phyloP scores from a whole-genome alignment of 2,888 invertebrate species.

The Nomada ruficornis region DNA sequence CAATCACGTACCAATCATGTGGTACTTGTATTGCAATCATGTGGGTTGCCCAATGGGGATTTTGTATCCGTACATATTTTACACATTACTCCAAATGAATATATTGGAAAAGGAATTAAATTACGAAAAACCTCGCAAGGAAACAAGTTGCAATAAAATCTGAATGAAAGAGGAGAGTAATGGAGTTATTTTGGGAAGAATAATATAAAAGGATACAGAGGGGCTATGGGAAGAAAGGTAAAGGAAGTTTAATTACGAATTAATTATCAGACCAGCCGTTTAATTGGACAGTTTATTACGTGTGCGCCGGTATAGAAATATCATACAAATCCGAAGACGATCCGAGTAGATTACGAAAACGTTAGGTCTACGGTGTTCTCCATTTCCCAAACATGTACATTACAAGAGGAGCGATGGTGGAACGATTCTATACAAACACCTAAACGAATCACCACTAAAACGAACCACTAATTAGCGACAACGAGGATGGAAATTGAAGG shows the following conservation, averaged over 20 bases:
- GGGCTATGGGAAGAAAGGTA: not conserved
- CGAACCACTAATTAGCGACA: slow-evolving; percentile 59
- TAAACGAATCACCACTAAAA: slow-evolving; percentile 56
- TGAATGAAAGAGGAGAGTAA: too few relatives aligned
- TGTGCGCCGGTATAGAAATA: slow-evolving; percentile 83
- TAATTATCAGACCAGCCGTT: slow-evolving; percentile 11
- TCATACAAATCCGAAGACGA: slow-evolving; percentile 80
- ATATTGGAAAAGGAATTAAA: too few relatives aligned
- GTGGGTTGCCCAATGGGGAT: too few relatives aligned
- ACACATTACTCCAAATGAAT: too few relatives aligned
- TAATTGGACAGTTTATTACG: slow-evolving; percentile 79
- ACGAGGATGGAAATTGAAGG: slow-evolving; percentile 34
- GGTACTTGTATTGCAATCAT: too few relatives aligned
- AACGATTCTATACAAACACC: slow-evolving; percentile 65
- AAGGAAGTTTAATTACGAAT: not conserved
- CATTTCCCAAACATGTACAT: slow-evolving; percentile 62
- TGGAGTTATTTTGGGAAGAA: not conserved
- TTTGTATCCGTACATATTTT: too few relatives aligned
- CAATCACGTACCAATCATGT: too few relatives aligned
- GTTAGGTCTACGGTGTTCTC: slow-evolving; percentile 66
- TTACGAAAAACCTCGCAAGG: too few relatives aligned
- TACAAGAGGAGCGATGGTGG: slow-evolving; percentile 69
- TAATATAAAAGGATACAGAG: not conserved
- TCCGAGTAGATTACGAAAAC: slow-evolving; percentile 73
- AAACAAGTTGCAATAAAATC: too few relatives aligned